phyloP scores from a whole-genome alignment of 2,888 invertebrate species.

The Arenicola marina region DNA sequence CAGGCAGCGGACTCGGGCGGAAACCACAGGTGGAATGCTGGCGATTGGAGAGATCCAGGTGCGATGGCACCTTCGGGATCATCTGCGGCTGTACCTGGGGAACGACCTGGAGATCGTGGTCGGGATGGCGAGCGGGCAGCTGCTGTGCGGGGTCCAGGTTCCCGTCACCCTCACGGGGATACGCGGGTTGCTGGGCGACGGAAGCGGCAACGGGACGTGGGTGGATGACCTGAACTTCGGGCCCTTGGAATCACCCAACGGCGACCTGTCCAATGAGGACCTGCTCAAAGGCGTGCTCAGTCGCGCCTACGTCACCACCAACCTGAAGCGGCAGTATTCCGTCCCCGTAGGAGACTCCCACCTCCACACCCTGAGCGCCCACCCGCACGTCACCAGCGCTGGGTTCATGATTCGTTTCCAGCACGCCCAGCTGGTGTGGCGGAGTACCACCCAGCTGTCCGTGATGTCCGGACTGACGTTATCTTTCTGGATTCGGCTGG shows the following conservation, averaged over 20 bases:
- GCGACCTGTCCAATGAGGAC: not conserved
- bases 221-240: constrained; percentile 33
- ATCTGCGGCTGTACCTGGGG: not conserved
- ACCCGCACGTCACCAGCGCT: not conserved
- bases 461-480: not conserved
- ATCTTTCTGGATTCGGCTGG: not conserved
- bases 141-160: not conserved
- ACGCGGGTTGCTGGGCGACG: constrained; percentile 37
- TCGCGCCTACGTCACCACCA: not conserved
- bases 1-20: not conserved
- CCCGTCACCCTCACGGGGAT: constrained; percentile 4
- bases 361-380: not conserved
- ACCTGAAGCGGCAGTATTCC: not conserved
- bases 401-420: not conserved
- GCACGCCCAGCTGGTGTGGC: not conserved
- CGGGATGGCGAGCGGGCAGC: not conserved
- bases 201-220: constrained; percentile 34
- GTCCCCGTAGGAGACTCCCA: not conserved
- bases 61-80: not conserved
- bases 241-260: not conserved
- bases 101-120: not conserved
- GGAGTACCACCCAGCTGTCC: not conserved
- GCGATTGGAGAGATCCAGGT: not conserved
- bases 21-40: not conserved
- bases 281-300: too few species aligned